Evolutionary conservation across 2,113 vertebrate species (phyloP).

Genomic region (Hippopotamus amphibius): DNA sequence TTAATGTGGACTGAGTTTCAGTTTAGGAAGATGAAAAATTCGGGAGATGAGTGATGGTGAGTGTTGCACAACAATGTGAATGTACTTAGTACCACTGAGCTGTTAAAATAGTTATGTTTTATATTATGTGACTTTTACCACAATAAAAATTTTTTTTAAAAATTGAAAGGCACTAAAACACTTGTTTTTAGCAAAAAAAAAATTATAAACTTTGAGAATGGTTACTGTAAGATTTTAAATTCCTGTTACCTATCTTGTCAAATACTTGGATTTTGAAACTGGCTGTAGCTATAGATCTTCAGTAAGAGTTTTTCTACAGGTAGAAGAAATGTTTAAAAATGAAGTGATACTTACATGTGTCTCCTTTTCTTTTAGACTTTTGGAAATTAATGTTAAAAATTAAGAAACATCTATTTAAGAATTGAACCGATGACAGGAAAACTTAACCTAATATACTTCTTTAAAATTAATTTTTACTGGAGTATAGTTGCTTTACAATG

Average conservation of each 20-base stretch:
- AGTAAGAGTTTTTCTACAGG: slow-evolving; percentile 54
- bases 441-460: background rate
- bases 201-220: background rate
- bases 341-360: background rate
- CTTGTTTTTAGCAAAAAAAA: too few relatives aligned
- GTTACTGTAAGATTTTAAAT: slow-evolving; percentile 44
- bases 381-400: slow-evolving; percentile 44
- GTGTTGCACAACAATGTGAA: too few relatives aligned
- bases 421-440: background rate
- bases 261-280: slow-evolving; percentile 48
- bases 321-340: slow-evolving; percentile 52
- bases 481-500: too few relatives aligned
- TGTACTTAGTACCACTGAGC: too few relatives aligned
- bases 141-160: too few relatives aligned
- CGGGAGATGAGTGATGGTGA: too few relatives aligned
- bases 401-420: slow-evolving; percentile 39
- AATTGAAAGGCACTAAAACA: too few relatives aligned
- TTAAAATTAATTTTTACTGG: too few relatives aligned
- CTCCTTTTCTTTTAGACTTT: background rate
- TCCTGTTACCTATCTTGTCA: background rate
- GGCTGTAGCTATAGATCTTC: background rate
- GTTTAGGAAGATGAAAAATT: too few relatives aligned
- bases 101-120: too few relatives aligned
- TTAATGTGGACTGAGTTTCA: too few relatives aligned
- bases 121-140: too few relatives aligned